Conservation (phyloP, 2,888 invertebrate species). For the Ochlodes sylvanus region DNA sequence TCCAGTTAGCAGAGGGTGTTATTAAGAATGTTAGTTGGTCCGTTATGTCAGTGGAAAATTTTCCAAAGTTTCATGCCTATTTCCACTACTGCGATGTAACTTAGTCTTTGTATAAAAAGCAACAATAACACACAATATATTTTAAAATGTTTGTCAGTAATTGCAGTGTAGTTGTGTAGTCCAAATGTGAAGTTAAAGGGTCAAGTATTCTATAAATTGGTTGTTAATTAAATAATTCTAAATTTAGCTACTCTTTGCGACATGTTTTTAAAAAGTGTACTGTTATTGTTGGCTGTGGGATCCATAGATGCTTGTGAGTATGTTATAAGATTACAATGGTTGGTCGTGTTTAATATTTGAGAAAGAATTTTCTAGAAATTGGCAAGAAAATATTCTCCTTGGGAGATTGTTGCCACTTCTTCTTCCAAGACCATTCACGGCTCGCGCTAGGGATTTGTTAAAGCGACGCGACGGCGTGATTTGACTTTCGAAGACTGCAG, state of each 20-base stretch:
- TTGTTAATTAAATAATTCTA: constrained; percentile 47
- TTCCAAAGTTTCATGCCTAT: constrained; percentile 7
- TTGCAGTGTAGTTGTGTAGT: constrained; percentile 41
- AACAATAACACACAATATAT: constrained; percentile 41
- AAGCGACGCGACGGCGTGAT: too few relatives aligned
- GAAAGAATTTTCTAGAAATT: too few relatives aligned
- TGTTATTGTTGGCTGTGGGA: constrained; percentile 57
- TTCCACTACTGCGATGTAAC: constrained; percentile 8
- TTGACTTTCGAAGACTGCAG: too few relatives aligned
- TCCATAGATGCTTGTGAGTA: constrained; percentile 60
- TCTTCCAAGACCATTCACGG: too few relatives aligned
- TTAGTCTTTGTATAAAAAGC: constrained; percentile 38
- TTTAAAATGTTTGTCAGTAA: constrained; percentile 46
- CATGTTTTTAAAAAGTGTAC: constrained; percentile 64
- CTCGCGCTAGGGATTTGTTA: too few relatives aligned
- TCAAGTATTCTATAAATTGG: constrained; percentile 32
- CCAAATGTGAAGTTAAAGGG: constrained; percentile 42
- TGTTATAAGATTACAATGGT: not conserved
- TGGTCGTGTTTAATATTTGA: too few relatives aligned
- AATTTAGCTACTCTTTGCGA: constrained; percentile 47
- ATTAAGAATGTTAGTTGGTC: too few relatives aligned
- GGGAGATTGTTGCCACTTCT: too few relatives aligned
- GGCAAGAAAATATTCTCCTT: too few relatives aligned
- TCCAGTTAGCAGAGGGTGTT: too few relatives aligned
- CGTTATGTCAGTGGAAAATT: too few relatives aligned